Conservation (phyloP, 1,140 invertebrate genomes). For the Zaprionus vittiger region DNA sequence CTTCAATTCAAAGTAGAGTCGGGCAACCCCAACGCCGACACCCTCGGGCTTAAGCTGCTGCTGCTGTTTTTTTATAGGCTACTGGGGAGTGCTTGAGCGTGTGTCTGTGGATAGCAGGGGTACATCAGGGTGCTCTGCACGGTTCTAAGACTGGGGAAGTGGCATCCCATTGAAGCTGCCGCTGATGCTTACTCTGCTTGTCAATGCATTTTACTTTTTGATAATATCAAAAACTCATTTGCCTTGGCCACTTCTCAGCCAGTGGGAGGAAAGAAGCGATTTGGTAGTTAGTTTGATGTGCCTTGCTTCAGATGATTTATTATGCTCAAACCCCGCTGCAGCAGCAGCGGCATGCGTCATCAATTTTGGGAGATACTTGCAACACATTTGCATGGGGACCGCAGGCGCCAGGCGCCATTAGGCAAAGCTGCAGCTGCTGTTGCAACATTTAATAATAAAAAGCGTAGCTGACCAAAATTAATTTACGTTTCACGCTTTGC, state of each 20-base stretch:
- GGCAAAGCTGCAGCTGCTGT: conserved; percentile 53
- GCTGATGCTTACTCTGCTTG: conserved; percentile 53
- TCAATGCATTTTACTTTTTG: conserved; percentile 79
- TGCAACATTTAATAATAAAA: conserved; percentile 63
- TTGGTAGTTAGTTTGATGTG: conserved; percentile 50
- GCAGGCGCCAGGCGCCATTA: conserved; percentile 71
- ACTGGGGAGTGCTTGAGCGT: conserved; percentile 52
- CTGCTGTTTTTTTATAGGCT: conserved; percentile 57
- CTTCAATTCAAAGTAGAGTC: conserved; percentile 50
- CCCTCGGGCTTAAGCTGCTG: conserved; percentile 31
- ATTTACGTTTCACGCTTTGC: conserved; percentile 37
- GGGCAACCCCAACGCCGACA: conserved; percentile 8
- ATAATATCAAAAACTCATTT: conserved; percentile 83
- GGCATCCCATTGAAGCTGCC: conserved; percentile 34
- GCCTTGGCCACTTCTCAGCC: conserved; percentile 53
- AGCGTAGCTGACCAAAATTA: conserved; percentile 58
- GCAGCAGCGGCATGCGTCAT: conserved; percentile 65
- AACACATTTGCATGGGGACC: conserved; percentile 63
- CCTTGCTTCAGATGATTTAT: conserved; percentile 71
- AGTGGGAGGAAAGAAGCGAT: conserved; percentile 6
- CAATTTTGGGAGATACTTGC: conserved; percentile 68
- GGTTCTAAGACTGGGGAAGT: conserved; percentile 12
- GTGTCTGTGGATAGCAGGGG: conserved; percentile 12
- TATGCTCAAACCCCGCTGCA: conserved; percentile 28
- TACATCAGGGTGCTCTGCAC: conserved; percentile 8